Evolutionary conservation across 2,113 vertebrate species (phyloP), one percentile per base, ranked within the genome.

Genomic region (Paralichthys olivaceus): DNA sequence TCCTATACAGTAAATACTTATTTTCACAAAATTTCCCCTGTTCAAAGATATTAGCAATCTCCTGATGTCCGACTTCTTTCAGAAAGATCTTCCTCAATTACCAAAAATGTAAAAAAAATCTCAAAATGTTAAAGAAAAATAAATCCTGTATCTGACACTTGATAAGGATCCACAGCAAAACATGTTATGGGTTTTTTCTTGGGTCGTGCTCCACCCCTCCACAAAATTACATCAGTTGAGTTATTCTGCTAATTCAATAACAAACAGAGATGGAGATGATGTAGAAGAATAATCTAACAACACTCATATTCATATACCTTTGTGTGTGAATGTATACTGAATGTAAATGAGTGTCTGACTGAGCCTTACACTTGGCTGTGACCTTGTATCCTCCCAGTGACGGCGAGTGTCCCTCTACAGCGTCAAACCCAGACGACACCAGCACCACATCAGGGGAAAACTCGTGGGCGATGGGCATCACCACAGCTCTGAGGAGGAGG

Each of bases 391-490:
- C 97, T 0, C 97, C 96, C 82, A 96, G 79, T 0, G 95, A 93
- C 0, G 96, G 82, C 0, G 95, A 92, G 70, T 98, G 97, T 7
- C 97, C 97, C 5, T 96, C 96, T 0, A 96, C 96, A 1, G 98
- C 96, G 25, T 97, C 96, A 53, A 99, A 99, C 51, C 97, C 96
- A 0, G 97, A 95, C 0, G 98, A 99, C 59, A 99, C 97, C 82
- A 99, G 91, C 83, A 99, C 96, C 89, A 99, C 89, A 1, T 99
- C 96, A 0, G 98, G 98, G 53, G 93, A 95, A 80, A 98, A 99
- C 87, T 98, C 95, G 0, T 93, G 94, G 14, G 97, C 97, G 0
- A 99, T 96, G 0, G 98, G 97, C 95, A 97, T 98, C 93, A 99
- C 96, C 72, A 99, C 95, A 0, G 93, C 95, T 94, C 97, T 99